phyloP scores from a whole-genome alignment of 2,888 invertebrate genomes.

The Boloria euphrosyne region DNA sequence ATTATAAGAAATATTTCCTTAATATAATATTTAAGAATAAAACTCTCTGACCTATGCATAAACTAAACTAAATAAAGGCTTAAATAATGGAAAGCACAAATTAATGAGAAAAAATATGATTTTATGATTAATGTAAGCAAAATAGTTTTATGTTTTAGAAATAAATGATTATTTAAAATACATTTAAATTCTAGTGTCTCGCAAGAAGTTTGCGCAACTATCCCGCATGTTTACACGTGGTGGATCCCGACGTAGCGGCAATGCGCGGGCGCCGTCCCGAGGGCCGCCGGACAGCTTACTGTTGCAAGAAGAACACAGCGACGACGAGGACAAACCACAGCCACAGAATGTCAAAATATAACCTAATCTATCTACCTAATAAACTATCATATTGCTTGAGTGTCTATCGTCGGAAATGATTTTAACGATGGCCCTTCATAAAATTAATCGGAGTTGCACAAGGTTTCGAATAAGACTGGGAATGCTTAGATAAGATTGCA shows the following conservation, averaged over 20 bases:
- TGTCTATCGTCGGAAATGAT: conserved; percentile 25
- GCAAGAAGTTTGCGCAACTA: conserved; percentile 90
- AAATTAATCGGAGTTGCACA: conserved; percentile 48
- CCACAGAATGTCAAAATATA: conserved; percentile 49
- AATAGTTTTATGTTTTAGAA: background rate
- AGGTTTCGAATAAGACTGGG: conserved; percentile 75
- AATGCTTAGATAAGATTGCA: conserved; percentile 59
- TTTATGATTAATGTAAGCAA: too few relatives aligned
- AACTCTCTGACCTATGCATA: too few relatives aligned
- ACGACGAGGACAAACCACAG: conserved; percentile 81
- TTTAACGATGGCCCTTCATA: conserved; percentile 38
- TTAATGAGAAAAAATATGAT: too few relatives aligned
- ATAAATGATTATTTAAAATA: background rate
- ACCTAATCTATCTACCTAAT: conserved; percentile 28
- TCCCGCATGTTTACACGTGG: conserved; percentile 89
- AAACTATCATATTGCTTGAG: conserved; percentile 30
- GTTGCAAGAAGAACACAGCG: conserved; percentile 84
- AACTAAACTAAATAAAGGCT: too few relatives aligned
- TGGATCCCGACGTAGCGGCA: conserved; percentile 73
- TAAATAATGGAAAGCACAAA: too few relatives aligned
- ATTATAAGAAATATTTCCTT: too few relatives aligned
- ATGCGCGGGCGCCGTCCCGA: conserved; percentile 67
- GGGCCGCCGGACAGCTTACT: conserved; percentile 82
- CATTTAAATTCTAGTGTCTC: conserved; percentile 81
- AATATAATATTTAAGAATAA: too few relatives aligned